Base-by-base conservation (phyloP, 2,888 invertebrate genomes). In the Caenorhabditis virilis region DNA sequence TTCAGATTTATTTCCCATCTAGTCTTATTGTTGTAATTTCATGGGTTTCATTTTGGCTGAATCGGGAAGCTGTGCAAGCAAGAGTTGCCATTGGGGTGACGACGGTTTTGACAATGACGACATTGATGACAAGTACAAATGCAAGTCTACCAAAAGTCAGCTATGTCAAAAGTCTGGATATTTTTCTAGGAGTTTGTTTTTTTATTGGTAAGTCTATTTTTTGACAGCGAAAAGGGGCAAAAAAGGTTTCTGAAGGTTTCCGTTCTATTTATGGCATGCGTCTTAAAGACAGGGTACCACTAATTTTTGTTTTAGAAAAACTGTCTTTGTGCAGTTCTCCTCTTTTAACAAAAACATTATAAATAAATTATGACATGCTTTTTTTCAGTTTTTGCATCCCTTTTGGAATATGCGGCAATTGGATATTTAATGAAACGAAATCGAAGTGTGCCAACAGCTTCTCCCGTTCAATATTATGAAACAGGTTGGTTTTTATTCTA, bases 51-150 rank as follows among this genome's bases (percentile, higher is more conserved):
- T 83, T 84, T 62, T 82, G 83, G 82, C 53, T 83, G 38, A 82
- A 83, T 55, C 64, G 84, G 15, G 84, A 84, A 56, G 84, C 84
- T 1, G 84, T 83, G 0, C 84, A 84, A 41, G 84, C 84, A 11
- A 62, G 84, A 30, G 84, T 84, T 6, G 83, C 84, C 6, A 82
- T 84, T 27, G 80, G 82, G 4, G 84, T 84, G 41, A 84, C 84
- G 15, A 84, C 84, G n/a, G 84, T 84, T 22, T 72, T 84, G 39
- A 85, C 84, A 13, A 83, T 84, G 82, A 84, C 84, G 6, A 85
- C 84, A 1, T 70, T 84, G 51, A 84, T 85, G 76, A 84, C 84
- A 2, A 80, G 79, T 45, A 84, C 84, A 4, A 84, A 84, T 66
- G 82, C 84, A 9, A 74, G 79, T 9, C 68, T 84, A 43, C 84